Evolutionary conservation across 1,140 invertebrate species (phyloP).

Genomic region (Drosophila novamexicana): DNA sequence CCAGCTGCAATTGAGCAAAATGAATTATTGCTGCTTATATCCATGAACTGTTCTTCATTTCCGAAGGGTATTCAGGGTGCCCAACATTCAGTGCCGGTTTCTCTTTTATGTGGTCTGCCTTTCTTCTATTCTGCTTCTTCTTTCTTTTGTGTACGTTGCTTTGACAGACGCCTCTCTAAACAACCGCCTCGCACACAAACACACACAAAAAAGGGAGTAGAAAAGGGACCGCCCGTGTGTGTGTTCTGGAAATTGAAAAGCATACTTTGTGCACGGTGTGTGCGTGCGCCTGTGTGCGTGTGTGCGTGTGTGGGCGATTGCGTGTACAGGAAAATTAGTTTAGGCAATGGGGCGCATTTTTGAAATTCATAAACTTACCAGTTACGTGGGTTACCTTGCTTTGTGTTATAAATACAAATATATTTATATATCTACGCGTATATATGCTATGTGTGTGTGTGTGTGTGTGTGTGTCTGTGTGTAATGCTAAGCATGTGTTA

Average conservation of each 20-base stretch:
- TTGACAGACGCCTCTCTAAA: constrained; percentile 48
- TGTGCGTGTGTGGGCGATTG: constrained; percentile 30
- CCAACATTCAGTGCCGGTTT: not conserved
- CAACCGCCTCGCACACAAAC: constrained; percentile 23
- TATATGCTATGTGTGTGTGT: not conserved
- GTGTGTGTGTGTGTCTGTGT: not conserved
- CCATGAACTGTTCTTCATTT: not conserved
- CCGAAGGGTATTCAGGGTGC: not conserved
- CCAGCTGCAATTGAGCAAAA: not conserved
- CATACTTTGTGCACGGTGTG: constrained; percentile 17
- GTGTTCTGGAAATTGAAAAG: constrained; percentile 47
- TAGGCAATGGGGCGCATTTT: constrained; percentile 69
- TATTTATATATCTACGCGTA: not conserved
- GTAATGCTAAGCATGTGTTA: constrained; percentile 42
- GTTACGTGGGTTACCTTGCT: constrained; percentile 34
- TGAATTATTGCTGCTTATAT: not conserved
- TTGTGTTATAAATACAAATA: not conserved
- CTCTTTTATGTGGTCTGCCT: constrained; percentile 9
- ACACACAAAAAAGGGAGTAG: not conserved
- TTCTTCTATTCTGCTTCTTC: constrained; percentile 2
- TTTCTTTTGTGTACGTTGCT: constrained; percentile 17
- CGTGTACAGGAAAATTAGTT: constrained; percentile 69
- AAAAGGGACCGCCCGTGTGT: constrained; percentile 10
- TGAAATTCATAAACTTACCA: constrained; percentile 75
- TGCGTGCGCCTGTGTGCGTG: constrained; percentile 20